Percentiles rank a stretch among this genome's conserved stretches.
Conservation (phyloP, 1,140 invertebrate genomes). For the Drosophila santomea region DNA sequence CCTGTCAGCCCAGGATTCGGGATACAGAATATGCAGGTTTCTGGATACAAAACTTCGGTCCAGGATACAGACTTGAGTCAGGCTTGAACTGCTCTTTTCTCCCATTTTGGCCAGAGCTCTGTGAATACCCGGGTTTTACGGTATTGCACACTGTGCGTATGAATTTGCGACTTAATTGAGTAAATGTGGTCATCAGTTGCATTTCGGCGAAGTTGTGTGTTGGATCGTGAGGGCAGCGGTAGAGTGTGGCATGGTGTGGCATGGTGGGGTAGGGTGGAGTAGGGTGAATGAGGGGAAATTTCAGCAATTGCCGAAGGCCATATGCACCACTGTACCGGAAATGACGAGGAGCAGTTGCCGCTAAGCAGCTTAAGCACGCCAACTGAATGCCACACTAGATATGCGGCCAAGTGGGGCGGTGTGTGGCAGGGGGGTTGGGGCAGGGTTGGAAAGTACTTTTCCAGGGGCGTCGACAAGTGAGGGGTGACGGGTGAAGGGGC, state of each 20-base stretch:
- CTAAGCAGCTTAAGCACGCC: constrained; percentile 60
- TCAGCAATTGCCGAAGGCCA: constrained; percentile 35
- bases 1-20: constrained; percentile 16
- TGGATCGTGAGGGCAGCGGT: neutral
- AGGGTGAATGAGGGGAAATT: neutral
- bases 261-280: neutral
- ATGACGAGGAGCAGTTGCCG: constrained; percentile 60
- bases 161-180: constrained; percentile 67
- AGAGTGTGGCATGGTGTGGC: neutral
- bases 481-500: neutral
- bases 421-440: too few relatives aligned
- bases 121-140: neutral
- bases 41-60: neutral
- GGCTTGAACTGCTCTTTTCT: neutral
- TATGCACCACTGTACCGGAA: constrained; percentile 52
- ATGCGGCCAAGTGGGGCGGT: neutral
- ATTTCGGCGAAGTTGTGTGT: constrained; percentile 31
- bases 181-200: constrained; percentile 66
- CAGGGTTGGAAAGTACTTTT: neutral
- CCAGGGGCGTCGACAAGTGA: neutral
- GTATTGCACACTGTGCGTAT: constrained; percentile 16
- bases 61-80: neutral
- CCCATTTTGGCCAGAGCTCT: neutral
- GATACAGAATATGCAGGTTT: neutral
- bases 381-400: constrained; percentile 21